Conservation (phyloP, 2,113 vertebrate species). For the Semnopithecus entellus region DNA sequence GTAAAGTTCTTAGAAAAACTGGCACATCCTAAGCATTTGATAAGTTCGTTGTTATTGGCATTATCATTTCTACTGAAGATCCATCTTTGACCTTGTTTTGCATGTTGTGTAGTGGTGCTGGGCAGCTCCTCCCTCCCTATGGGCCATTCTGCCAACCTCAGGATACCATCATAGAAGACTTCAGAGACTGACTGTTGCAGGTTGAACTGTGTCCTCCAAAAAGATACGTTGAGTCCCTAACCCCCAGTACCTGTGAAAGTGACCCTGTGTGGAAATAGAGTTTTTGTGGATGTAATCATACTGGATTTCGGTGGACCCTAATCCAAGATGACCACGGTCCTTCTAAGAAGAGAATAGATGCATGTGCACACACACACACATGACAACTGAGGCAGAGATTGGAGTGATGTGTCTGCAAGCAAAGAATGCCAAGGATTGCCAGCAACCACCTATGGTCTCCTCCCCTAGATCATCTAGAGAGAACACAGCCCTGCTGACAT, state of each 20-base stretch:
- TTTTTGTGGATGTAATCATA: background rate
- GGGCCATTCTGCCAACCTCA: background rate
- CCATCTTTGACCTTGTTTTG: background rate
- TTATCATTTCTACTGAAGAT: background rate
- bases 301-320: background rate
- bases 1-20: background rate
- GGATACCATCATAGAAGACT: background rate
- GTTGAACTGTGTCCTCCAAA: background rate
- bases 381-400: background rate
- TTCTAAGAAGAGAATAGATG: background rate
- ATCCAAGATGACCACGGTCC: background rate
- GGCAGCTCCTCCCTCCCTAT: background rate
- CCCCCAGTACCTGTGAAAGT: background rate
- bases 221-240: background rate
- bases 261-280: background rate
- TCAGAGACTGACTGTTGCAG: background rate
- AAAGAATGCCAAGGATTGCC: background rate
- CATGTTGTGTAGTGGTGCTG: background rate
- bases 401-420: background rate
- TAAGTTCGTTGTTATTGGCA: background rate
- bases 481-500: background rate
- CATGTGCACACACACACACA: accelerated
- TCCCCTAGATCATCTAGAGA: too few species aligned
- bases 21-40: background rate
- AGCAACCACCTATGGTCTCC: background rate